Percentiles rank a stretch among this genome's conserved stretches.
phyloP scores from a whole-genome alignment of 2,888 invertebrate genomes.

The Zonitis immaculata region DNA sequence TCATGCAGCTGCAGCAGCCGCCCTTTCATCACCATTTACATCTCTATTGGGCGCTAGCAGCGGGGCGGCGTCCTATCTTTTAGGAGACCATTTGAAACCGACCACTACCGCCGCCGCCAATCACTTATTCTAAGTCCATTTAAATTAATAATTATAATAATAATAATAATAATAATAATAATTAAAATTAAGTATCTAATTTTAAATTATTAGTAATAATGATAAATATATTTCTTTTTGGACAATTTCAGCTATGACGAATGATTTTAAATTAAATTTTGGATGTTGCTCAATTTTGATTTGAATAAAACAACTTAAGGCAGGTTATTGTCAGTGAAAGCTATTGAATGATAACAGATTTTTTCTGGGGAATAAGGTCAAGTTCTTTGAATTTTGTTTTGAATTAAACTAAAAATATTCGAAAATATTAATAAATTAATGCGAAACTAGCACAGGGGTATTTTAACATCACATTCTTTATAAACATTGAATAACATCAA shows the following conservation, averaged over 20 bases:
- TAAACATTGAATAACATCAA: no score
- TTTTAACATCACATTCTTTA: no score
- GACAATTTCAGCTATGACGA: not conserved
- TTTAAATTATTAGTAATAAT: not conserved
- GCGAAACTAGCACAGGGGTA: no score
- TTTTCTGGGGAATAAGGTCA: not conserved
- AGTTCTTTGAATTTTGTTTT: not conserved
- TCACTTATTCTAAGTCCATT: conserved; percentile 56
- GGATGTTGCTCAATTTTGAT: not conserved
- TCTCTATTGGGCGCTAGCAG: conserved; percentile 55
- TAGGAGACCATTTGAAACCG: conserved; percentile 60
- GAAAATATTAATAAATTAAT: no score
- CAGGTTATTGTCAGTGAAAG: not conserved
- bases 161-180: no score
- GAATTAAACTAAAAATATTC: no score
- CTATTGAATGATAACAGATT: not conserved
- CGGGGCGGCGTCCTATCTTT: conserved; percentile 55
- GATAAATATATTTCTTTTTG: not conserved
- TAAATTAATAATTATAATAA: not conserved
- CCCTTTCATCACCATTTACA: conserved; percentile 57
- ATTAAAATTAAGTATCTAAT: no score
- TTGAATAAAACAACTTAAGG: no score
- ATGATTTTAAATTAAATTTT: not conserved
- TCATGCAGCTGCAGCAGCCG: conserved; percentile 57
- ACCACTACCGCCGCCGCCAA: conserved; percentile 56